Evolutionary conservation across 1,140 invertebrate species (phyloP), one percentile per base, ranked within the genome.

Genomic region (Musca vetustissima): DNA sequence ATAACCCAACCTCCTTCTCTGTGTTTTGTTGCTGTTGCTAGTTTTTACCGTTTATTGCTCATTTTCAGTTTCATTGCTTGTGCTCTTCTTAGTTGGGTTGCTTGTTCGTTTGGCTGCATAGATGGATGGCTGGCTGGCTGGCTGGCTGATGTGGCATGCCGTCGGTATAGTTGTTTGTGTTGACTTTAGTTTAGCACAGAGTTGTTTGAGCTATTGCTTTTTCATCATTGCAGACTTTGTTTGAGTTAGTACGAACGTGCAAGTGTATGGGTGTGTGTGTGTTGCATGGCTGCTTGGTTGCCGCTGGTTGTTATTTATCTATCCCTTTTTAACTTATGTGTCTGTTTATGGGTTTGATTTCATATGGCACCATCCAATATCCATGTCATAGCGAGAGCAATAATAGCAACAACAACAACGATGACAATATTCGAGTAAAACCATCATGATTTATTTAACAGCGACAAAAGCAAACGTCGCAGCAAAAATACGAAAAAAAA

Each of bases 1-100:
- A 80, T 68, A 70, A 70, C 66, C 69, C 66, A 67, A 55, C 65
- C 69, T 70, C 69, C 65, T 67, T 32, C 28, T 66, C 64, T 52
- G 32, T 68, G n/a, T n/a, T n/a, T n/a, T 28, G 8, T 48, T 47
- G 32, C n/a, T 25, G 24, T 66, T 52, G 25, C 32, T 66, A 32
- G 49, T 14, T 66, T 50, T 24, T 61, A 48, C 55, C 48, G 50
- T 52, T 57, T 43, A 68, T 22, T 50, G 53, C 32, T 68, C 28
- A 43, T 53, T 55, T 48, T 67, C 22, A 50, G 65, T 43, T 52
- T 53, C 36, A 21, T 11, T 36, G 22, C 24, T 47, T 48, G 22
- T 28, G 28, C 17, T 24, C n/a, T 52, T 67, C 11, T 43, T 55
- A 22, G 17, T 36, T 36, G 28, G 36, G 6, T 32, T 32, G 28